A percentile compares a stretch with the other conserved stretches of the same genome.
These are phyloP conservation scores for Drosophila malerkotliana DNA, from an alignment of 1,140 invertebrate species.

Conservation along the genomic window DNA sequence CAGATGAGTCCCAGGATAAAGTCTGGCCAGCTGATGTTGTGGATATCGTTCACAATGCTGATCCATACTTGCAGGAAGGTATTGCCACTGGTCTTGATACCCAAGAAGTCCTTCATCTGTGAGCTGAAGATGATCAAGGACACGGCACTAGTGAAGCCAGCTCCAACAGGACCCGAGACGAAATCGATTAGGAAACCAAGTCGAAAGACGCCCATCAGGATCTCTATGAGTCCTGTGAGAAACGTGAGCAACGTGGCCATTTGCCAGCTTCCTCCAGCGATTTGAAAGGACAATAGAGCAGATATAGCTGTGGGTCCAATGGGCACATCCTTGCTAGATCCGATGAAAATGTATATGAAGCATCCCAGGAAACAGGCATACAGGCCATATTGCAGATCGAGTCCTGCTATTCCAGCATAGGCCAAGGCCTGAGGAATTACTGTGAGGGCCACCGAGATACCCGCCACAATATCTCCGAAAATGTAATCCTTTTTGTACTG, in stretches of 20 bases:
- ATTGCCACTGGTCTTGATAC: slow-evolving; percentile 89
- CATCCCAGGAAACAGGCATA: slow-evolving; percentile 96
- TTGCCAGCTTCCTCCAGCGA: slow-evolving; percentile 88
- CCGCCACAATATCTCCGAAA: slow-evolving; percentile 91
- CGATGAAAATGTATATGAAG: slow-evolving; percentile 95
- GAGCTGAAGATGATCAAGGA: slow-evolving; percentile 95
- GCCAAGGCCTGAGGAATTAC: slow-evolving; percentile 93
- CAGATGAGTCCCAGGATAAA: slow-evolving; percentile 89
- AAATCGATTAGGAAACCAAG: slow-evolving; percentile 97
- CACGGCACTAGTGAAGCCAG: slow-evolving; percentile 96
- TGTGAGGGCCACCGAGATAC: slow-evolving; percentile 93
- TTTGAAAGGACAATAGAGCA: slow-evolving; percentile 92
- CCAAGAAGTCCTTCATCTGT: slow-evolving; percentile 95
- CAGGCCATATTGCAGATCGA: slow-evolving; percentile 92
- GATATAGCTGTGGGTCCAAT: slow-evolving; percentile 95
- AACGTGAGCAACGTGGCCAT: slow-evolving; percentile 93
- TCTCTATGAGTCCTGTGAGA: slow-evolving; percentile 91
- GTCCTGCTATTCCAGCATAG: slow-evolving; percentile 92
- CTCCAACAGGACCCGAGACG: slow-evolving; percentile 96
- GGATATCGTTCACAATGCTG: slow-evolving; percentile 87
- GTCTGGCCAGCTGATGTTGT: slow-evolving; percentile 88
- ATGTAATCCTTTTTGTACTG: slow-evolving; percentile 88
- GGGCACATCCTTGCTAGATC: slow-evolving; percentile 95
- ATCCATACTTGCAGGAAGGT: slow-evolving; percentile 91
- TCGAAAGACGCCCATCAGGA: slow-evolving; percentile 94